A percentile compares a stretch with the other conserved stretches of the same genome.
These are phyloP conservation scores for Schizaphis graminum DNA, from an alignment of 2,888 invertebrate species.

Conservation along the genomic window DNA sequence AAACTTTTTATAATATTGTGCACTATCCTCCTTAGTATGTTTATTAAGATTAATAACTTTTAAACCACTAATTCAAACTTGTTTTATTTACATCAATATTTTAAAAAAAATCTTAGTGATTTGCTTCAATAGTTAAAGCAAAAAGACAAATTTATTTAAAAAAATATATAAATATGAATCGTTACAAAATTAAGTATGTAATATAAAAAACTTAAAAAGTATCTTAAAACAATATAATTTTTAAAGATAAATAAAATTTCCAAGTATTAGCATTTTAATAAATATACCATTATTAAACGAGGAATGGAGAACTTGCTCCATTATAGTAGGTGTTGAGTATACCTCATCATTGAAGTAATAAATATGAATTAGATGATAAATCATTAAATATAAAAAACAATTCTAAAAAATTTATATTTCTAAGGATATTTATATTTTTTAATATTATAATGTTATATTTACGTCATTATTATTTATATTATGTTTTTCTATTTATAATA, in stretches of 20 bases:
- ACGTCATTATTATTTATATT: no score
- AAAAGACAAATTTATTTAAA: background rate
- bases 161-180: background rate
- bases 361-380: background rate
- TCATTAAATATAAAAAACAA: background rate
- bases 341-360: background rate
- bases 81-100: background rate
- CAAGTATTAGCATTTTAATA: background rate
- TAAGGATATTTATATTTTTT: no score
- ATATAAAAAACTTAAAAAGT: background rate
- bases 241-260: background rate
- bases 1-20: background rate
- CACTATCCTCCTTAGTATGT: background rate
- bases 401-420: background rate
- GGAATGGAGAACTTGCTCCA: background rate
- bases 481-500: no score
- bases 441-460: no score
- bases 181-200: background rate
- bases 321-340: background rate
- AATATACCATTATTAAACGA: background rate
- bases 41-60: background rate
- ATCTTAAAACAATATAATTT: background rate
- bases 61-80: background rate
- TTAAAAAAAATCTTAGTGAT: background rate
- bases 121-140: background rate